These are phyloP conservation scores for Bradynema listronoti DNA, from an alignment of 1,140 invertebrate genomes.

Conservation along the genomic window DNA sequence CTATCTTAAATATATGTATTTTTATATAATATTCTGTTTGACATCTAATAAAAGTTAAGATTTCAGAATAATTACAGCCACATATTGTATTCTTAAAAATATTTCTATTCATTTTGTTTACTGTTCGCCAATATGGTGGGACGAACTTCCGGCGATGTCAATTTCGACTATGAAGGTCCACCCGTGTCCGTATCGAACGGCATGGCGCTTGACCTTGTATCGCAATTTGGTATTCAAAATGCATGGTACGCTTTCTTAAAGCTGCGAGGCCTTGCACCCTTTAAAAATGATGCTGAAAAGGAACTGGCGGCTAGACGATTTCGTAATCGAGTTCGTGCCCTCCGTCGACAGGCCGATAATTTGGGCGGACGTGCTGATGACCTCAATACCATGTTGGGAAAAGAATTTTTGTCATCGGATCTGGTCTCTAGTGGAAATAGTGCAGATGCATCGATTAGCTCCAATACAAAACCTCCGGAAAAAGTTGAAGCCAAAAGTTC, in stretches of 20 bases:
- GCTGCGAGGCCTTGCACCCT: slow-evolving; percentile 31
- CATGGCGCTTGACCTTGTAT: slow-evolving; percentile 13
- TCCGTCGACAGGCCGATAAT: slow-evolving; percentile 12
- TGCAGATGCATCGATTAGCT: too few relatives aligned
- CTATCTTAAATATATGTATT: not conserved
- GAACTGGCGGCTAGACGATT: slow-evolving; percentile 18
- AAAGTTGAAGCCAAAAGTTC: slow-evolving; percentile 2
- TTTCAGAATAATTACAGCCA: not conserved
- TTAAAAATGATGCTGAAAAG: slow-evolving; percentile 28
- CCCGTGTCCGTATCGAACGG: slow-evolving; percentile 25
- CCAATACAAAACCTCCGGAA: too few relatives aligned
- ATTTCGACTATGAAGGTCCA: slow-evolving; percentile 33
- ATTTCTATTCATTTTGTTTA: not conserved
- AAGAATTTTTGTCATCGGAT: slow-evolving; percentile 24
- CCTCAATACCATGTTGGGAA: slow-evolving; percentile 6
- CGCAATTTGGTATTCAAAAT: slow-evolving; percentile 31
- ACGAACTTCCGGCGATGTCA: slow-evolving; percentile 20
- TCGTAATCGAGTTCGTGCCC: slow-evolving; percentile 26
- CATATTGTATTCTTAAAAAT: not conserved
- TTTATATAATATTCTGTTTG: not conserved
- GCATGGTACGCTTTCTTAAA: slow-evolving; percentile 35
- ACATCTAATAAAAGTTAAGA: not conserved
- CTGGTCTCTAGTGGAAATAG: too few relatives aligned
- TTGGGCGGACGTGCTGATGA: slow-evolving; percentile 6
- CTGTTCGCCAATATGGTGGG: slow-evolving; percentile 2